Base-by-base conservation (phyloP, 2,888 invertebrate genomes). In the Pheosia gnoma region DNA sequence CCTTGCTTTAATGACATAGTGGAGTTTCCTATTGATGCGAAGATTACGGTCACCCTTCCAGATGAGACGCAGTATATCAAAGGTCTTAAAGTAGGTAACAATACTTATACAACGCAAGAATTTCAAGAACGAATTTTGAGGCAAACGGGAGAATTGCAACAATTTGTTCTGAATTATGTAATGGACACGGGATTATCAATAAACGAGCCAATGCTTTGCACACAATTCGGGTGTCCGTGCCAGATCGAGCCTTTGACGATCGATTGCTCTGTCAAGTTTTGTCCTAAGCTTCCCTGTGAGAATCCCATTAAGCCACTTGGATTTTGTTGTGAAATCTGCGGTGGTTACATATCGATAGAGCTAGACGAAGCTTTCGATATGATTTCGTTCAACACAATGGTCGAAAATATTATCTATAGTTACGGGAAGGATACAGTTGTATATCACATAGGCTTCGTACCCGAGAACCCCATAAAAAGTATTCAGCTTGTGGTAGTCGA, bases 1-100 rank as follows among this genome's bases (percentile, higher is more conserved):
- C 94, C 94, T 0, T 94, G 94, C 65, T 83, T 75, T 36, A 85
- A 91, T 55, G 94, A 94, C 65, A 72, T 80, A 6, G 94, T 93
- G 0, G 78, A 83, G 39, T 92, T 94, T 63, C 89, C 93, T 0
- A 47, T 51, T 8, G 75, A 84, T 47, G 69, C 82, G 0, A 81
- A 80, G 58, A 89, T 87, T 36, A 82, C 84, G 0, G 70, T 92
- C 3, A 57, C 59, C 0, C 72, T 92, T 39, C 93, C 93, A 38
- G 75, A 84, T 43, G 25, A 54, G 0, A 66, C 62, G 3, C 92
- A 93, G 68, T 66, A 59, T 51, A 70, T 92, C 0, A 67, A 76
- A 60, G 71, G 66, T 36, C 61, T 91, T 0, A 78, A 63, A 64
- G 72, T 89, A 54, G 81, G 79, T 3, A 75, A 81, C 41, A 38